Evolutionary conservation across 2,888 invertebrate genomes (phyloP).

Genomic region (Chrysomela aeneicollis): DNA sequence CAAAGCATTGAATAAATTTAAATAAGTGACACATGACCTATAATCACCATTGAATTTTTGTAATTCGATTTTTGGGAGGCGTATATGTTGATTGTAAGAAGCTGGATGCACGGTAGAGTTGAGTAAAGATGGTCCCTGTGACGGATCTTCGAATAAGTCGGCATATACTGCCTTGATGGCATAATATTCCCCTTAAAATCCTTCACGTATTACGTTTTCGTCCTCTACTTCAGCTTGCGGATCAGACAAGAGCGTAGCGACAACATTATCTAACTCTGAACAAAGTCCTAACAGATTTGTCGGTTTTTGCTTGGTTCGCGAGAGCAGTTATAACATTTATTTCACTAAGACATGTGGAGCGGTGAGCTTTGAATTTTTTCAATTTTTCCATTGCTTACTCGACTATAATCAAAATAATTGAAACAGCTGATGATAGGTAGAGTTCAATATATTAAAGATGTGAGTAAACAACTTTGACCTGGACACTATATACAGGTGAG

Average conservation of each 20-base stretch:
- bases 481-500: too few relatives aligned
- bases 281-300: not conserved
- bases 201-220: constrained; percentile 5
- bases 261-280: constrained; percentile 4
- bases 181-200: constrained; percentile 12
- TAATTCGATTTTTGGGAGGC: constrained; percentile 1
- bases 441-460: too few relatives aligned
- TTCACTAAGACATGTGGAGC: too few relatives aligned
- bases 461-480: too few relatives aligned
- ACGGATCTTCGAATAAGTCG: not conserved
- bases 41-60: not conserved
- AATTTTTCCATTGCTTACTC: constrained; percentile 2
- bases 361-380: constrained; percentile 1
- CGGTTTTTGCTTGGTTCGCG: too few relatives aligned
- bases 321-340: too few relatives aligned
- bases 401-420: too few relatives aligned
- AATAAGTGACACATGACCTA: not conserved
- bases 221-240: not conserved
- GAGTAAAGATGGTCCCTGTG: not conserved
- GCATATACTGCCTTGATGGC: not conserved
- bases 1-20: constrained; percentile 7
- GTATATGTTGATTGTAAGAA: not conserved
- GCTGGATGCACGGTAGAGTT: not conserved
- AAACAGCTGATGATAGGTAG: too few relatives aligned
- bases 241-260: not conserved